Base-by-base conservation (phyloP, 2,888 invertebrate species). In the Mechanitis mazaeus region DNA sequence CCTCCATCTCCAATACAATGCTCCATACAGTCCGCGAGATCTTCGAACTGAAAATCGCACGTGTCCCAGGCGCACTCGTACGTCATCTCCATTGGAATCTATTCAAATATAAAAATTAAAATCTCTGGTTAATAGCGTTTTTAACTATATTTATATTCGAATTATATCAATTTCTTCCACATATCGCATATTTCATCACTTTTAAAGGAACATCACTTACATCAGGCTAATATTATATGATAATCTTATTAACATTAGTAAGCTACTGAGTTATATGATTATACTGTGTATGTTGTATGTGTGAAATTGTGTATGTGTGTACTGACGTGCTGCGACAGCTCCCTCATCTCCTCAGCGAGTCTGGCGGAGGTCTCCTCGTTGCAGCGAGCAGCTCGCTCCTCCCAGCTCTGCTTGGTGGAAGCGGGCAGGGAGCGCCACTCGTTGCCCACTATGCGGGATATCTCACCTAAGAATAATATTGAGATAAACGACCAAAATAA, bases 361-460 rank as follows among this genome's bases (percentile, higher is more conserved):
- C 92, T 91, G 2, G 94, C 94, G 33, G 94, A 92, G 9, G 94
- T 94, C 79, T 97, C 97, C 81, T 96, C 96, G 77, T 98, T 98
- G 81, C 96, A 94, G 74, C 94, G 93, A 42, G 93, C 93, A 0
- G 99, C 99, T 60, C 95, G 93, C 81, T 98, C 97, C 87, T 99
- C 99, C 94, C 98, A 99, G 66, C 93, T 93, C 83, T 97, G 96
- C 81, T 98, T 98, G 69, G 97, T 96, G 61, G 93, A 92, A 0
- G 95, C 93, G 0, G 96, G 94, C 70, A 99, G 91, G 65, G 96
- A 96, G 71, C 98, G 94, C 99, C 99, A 99, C 93, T 98, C 94
- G 79, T 93, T 94, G 68, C 94, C 94, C 50, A 94, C 94, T 77
- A 94, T 93, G 55, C 94, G 91, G 42, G 94, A 94, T 70, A 94